Evolutionary conservation across 1,140 invertebrate genomes (phyloP).

Genomic region (Mesaphorura yosii): DNA sequence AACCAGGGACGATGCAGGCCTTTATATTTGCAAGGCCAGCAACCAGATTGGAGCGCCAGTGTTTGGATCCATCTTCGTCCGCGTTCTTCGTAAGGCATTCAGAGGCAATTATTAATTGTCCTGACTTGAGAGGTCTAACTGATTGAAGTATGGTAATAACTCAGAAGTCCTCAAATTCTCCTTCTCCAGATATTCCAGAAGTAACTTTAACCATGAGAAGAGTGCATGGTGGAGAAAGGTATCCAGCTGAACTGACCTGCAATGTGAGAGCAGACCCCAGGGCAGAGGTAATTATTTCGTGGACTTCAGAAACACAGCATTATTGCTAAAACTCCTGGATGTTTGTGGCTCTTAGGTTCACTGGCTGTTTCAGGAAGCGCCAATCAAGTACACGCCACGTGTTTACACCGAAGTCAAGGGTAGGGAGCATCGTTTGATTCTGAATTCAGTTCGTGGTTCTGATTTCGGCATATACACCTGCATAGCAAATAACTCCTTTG

Average conservation of each 20-base stretch:
- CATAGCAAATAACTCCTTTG: conserved; percentile 58
- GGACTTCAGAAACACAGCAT: too few species aligned
- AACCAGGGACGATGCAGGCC: conserved; percentile 36
- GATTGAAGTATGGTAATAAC: too few species aligned
- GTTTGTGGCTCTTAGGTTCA: conserved; percentile 17
- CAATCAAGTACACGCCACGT: conserved; percentile 39
- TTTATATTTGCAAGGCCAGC: conserved; percentile 49
- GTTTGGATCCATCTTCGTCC: conserved; percentile 45
- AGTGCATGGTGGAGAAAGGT: conserved; percentile 60
- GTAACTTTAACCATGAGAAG: conserved; percentile 56
- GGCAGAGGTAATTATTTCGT: conserved; percentile 53
- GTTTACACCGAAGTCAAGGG: conserved; percentile 45
- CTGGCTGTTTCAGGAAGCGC: conserved; percentile 15
- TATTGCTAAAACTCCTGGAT: too few species aligned
- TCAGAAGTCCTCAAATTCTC: too few species aligned
- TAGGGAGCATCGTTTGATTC: conserved; percentile 51
- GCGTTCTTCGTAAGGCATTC: conserved; percentile 37
- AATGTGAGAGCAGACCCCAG: conserved; percentile 59
- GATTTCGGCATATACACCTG: conserved; percentile 70
- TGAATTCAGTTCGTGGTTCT: conserved; percentile 50
- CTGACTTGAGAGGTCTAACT: too few species aligned
- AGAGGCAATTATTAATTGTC: too few species aligned
- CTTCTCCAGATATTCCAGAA: too few species aligned
- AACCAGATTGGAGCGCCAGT: conserved; percentile 50
- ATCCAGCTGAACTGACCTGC: conserved; percentile 57